These are phyloP conservation scores for Palythoa grandis DNA, from an alignment of 92 coral and sea anemone species.

Conservation along the genomic window DNA sequence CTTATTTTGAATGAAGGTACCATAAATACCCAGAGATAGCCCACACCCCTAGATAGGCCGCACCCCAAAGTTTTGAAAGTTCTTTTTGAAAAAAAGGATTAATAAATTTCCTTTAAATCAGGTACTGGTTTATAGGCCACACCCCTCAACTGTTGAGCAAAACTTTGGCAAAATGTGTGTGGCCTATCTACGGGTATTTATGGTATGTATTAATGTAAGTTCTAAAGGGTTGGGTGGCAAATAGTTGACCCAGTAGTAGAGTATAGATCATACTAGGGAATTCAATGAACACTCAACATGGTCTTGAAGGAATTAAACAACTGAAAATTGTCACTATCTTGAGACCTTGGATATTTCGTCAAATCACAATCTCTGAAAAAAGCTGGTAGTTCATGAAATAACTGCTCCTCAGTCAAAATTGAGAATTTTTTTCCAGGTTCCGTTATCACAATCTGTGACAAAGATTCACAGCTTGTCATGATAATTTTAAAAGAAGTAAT, in stretches of 20 bases:
- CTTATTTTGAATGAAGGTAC: slow-evolving; percentile 2
- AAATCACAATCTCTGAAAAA: neutral
- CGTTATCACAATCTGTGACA: neutral
- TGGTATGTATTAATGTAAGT: neutral
- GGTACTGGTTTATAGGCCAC: neutral
- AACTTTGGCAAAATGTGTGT: neutral
- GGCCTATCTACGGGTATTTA: neutral
- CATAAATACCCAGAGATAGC: neutral
- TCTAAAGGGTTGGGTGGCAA: neutral
- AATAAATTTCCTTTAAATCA: too few species aligned
- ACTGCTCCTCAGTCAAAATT: slow-evolving; percentile 2
- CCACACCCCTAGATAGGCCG: slow-evolving; percentile 12
- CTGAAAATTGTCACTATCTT: neutral
- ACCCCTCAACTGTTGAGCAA: neutral
- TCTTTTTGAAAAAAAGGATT: neutral
- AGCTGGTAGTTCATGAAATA: slow-evolving; percentile 1
- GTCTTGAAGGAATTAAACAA: slow-evolving; percentile 3
- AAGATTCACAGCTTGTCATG: slow-evolving; percentile 5
- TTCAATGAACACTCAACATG: slow-evolving; percentile 1
- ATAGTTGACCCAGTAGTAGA: neutral
- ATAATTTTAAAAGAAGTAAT: neutral
- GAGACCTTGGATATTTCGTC: too few species aligned
- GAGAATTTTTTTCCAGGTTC: slow-evolving; percentile 3
- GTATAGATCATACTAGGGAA: neutral
- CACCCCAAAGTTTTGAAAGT: slow-evolving; percentile 1